Evolutionary conservation across 2,797 vertebrate species (phyloP).

Genomic region (Eulemur coronatus): DNA sequence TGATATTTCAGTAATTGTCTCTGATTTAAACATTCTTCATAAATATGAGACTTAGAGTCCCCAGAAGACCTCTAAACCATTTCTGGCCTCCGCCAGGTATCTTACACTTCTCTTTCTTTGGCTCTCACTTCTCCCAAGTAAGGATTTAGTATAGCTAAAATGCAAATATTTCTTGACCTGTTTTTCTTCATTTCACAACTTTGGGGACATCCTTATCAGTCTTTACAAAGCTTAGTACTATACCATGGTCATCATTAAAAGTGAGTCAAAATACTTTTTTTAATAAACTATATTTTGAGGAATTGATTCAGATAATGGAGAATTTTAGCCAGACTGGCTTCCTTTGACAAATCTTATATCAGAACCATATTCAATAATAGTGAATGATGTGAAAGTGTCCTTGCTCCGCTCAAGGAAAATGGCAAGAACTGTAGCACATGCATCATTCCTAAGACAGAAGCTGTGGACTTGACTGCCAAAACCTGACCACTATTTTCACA

Average conservation of each 20-base stretch:
- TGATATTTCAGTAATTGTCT: background rate
- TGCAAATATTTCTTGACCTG: background rate
- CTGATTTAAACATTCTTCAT: background rate
- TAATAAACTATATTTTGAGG: slow-evolving; percentile 10
- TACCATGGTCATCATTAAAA: background rate
- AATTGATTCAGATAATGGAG: background rate
- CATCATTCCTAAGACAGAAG: background rate
- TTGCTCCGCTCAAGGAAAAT: background rate
- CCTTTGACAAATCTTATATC: background rate
- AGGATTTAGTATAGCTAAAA: background rate
- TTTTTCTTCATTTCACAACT: background rate
- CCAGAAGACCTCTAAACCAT: background rate
- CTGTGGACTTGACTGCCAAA: background rate
- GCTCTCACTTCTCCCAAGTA: background rate
- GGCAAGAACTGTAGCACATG: background rate
- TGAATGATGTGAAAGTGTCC: background rate
- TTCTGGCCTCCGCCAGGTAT: background rate
- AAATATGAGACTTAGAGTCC: background rate
- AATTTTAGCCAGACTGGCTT: background rate
- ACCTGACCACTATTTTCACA: background rate
- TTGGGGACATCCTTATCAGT: background rate
- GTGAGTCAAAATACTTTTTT: background rate
- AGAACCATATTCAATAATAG: background rate
- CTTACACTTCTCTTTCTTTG: background rate
- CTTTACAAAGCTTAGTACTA: background rate